Evolutionary conservation across 2,797 vertebrate genomes (phyloP).

Genomic region (Siniperca scherzeri): DNA sequence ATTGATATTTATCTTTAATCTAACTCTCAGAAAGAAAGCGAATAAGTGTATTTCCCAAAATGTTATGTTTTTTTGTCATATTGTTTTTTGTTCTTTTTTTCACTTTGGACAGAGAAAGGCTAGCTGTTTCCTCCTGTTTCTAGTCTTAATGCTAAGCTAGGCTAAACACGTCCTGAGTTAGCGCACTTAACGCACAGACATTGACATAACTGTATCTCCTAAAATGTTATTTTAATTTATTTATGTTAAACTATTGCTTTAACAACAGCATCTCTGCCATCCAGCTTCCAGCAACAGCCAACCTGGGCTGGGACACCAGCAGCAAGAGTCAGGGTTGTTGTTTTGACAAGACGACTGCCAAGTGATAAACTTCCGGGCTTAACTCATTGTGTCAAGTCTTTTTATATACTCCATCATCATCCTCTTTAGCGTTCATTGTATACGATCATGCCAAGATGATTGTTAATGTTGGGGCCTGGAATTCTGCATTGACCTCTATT

Average conservation of each 20-base stretch:
- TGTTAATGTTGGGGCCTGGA: conserved; percentile 46
- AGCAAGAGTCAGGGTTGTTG: conserved; percentile 22
- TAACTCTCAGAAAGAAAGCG: not conserved
- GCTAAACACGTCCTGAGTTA: not conserved
- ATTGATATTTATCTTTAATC: not conserved
- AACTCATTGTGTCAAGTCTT: conserved; percentile 63
- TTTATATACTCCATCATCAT: conserved; percentile 55
- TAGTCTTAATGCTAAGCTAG: not conserved
- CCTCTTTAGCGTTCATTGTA: conserved; percentile 56
- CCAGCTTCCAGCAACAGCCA: conserved; percentile 18
- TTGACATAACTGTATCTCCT: not conserved
- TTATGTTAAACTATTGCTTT: not conserved
- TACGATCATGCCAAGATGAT: conserved; percentile 47
- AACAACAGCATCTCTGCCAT: conserved; percentile 19
- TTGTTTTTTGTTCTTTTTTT: not conserved
- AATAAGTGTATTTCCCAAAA: not conserved
- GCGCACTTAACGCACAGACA: not conserved
- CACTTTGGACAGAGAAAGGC: not conserved
- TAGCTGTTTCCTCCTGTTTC: not conserved
- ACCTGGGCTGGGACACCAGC: conserved; percentile 21
- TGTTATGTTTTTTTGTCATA: not conserved
- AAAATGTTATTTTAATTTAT: not conserved
- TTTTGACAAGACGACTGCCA: conserved; percentile 63
- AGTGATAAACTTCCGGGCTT: conserved; percentile 62
- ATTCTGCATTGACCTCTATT: conserved; percentile 35